Evolutionary conservation across 2,888 invertebrate genomes (phyloP).

Genomic region (Pilophorus perplexus): DNA sequence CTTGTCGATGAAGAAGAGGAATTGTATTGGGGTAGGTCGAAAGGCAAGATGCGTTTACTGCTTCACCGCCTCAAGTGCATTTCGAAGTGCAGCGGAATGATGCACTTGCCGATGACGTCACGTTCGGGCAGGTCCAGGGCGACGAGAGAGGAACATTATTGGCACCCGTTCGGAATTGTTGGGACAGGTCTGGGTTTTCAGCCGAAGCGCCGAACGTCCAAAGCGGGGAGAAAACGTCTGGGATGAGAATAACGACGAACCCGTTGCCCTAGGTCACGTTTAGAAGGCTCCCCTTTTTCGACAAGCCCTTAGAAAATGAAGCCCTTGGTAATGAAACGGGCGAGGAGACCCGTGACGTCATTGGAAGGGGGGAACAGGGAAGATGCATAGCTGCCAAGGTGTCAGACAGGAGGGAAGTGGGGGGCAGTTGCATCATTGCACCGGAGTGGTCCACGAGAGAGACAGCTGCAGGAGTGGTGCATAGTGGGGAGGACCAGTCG

Average conservation of each 20-base stretch:
- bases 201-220: not conserved
- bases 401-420: not conserved
- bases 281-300: no score
- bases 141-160: not conserved
- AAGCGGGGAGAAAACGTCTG: no score
- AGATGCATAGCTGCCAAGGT: conserved; percentile 25
- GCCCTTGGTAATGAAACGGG: conserved; percentile 17
- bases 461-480: not conserved
- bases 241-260: not conserved
- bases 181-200: not conserved
- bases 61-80: no score
- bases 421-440: not conserved
- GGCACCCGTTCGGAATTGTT: not conserved
- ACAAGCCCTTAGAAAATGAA: not conserved
- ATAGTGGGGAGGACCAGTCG: no score
- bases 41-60: no score
- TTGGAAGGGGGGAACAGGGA: not conserved
- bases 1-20: no score
- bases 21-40: no score
- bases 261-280: not conserved
- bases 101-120: not conserved
- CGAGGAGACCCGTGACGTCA: conserved; percentile 16
- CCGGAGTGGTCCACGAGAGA: not conserved
- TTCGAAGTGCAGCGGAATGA: no score
- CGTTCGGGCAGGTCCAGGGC: not conserved